A percentile compares a stretch with the other conserved stretches of the same genome.
Conservation (phyloP, 2,113 vertebrate species). For the Glaucomys volans region DNA sequence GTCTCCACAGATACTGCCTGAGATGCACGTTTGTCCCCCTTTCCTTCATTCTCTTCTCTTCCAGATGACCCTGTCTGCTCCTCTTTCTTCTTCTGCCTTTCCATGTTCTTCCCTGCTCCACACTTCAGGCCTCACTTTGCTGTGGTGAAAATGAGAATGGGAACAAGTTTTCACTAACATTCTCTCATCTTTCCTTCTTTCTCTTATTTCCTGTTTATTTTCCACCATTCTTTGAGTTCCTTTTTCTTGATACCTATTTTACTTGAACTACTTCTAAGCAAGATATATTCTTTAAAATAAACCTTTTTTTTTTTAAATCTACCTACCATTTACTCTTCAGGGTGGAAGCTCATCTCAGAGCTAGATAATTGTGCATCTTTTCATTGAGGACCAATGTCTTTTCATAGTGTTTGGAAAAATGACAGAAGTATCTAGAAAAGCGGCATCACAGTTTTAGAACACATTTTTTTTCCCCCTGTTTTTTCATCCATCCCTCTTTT, state of each 20-base stretch:
- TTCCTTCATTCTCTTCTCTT: fast-evolving
- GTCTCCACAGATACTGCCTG: background rate
- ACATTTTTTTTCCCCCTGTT: background rate
- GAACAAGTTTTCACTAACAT: background rate
- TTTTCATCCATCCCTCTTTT: background rate
- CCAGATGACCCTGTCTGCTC: fast-evolving
- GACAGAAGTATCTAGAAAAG: background rate
- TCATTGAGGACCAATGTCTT: background rate
- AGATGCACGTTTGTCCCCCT: background rate
- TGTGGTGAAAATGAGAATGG: background rate
- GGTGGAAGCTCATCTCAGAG: background rate
- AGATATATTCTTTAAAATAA: background rate
- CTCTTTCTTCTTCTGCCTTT: background rate
- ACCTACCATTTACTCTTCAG: background rate
- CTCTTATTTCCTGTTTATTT: background rate
- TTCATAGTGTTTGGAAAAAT: background rate
- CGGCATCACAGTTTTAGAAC: background rate
- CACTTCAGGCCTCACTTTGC: background rate
- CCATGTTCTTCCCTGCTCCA: background rate
- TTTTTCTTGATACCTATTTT: background rate
- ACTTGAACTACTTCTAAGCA: background rate
- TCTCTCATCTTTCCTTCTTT: background rate
- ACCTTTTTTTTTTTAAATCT: background rate
- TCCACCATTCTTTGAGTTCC: background rate
- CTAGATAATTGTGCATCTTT: background rate